These are phyloP conservation scores for Gasterosteus aculeatus DNA, from an alignment of 2,113 vertebrate genomes.

Conservation along the genomic window DNA sequence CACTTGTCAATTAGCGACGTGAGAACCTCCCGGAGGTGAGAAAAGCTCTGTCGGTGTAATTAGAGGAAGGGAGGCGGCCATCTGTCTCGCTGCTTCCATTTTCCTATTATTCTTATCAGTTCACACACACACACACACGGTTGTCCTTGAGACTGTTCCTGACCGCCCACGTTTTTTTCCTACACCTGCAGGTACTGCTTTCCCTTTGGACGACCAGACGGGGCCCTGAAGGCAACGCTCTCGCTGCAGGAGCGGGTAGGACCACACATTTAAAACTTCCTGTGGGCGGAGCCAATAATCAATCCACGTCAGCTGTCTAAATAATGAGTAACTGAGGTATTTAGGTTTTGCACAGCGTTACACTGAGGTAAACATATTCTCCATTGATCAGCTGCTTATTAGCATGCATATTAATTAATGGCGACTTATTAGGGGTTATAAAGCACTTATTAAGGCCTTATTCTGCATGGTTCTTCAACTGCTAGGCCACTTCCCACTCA, in stretches of 20 bases:
- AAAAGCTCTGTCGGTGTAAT: slow-evolving; percentile 64
- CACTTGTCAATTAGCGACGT: slow-evolving; percentile 70
- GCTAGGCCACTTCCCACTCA: no score
- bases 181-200: slow-evolving; percentile 92
- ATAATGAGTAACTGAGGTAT: neutral
- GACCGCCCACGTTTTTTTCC: slow-evolving; percentile 41
- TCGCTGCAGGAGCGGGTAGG: slow-evolving; percentile 96
- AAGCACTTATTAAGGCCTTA: neutral
- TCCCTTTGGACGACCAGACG: slow-evolving; percentile 97
- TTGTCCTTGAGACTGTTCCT: slow-evolving; percentile 66
- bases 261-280: neutral
- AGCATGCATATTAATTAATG: no score
- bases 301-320: no score
- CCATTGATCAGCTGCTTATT: no score
- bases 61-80: slow-evolving; percentile 66
- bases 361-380: no score
- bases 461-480: no score
- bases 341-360: neutral
- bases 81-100: slow-evolving; percentile 60
- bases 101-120: slow-evolving; percentile 19
- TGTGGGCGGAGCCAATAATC: neutral
- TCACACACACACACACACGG: neutral
- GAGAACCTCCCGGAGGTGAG: slow-evolving; percentile 67
- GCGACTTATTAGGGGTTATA: neutral
- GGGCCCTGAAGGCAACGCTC: slow-evolving; percentile 96